phyloP scores from a whole-genome alignment of 2,113 vertebrate species.

The Sylvietta virens region DNA sequence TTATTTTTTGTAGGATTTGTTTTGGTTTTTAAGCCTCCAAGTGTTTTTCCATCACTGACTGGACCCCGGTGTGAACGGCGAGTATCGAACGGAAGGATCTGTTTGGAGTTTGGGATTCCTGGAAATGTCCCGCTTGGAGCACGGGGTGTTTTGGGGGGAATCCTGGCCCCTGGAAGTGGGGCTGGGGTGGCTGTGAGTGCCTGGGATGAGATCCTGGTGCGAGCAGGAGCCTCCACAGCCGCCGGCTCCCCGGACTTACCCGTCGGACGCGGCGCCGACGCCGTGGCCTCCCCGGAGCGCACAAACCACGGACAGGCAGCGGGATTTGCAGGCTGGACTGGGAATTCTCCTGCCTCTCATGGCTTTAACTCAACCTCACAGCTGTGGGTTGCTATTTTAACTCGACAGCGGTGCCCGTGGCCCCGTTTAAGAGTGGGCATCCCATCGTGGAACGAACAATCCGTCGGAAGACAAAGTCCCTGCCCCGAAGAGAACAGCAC shows the following conservation, averaged over 20 bases:
- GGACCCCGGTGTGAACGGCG: accelerated
- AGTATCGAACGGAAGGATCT: accelerated
- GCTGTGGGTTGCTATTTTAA: not conserved
- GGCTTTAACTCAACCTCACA: not conserved
- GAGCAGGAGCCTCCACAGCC: not conserved
- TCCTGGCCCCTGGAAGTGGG: not conserved
- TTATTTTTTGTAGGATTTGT: too few relatives aligned
- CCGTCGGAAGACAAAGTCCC: constrained; percentile 3
- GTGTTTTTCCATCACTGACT: accelerated
- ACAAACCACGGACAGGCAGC: accelerated
- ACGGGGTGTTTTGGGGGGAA: not conserved
- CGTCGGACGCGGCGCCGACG: accelerated
- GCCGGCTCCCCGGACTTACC: not conserved
- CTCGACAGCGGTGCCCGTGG: not conserved
- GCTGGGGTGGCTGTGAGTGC: not conserved
- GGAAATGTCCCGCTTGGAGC: not conserved
- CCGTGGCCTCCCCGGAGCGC: not conserved
- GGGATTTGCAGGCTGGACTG: not conserved
- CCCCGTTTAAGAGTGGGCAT: not conserved
- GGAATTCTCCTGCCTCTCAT: not conserved
- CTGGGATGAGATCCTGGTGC: accelerated
- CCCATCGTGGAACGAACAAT: not conserved
- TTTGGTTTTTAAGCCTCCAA: not conserved
- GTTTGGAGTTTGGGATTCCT: not conserved
- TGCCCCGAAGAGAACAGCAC: constrained; percentile 71